Conservation (phyloP, 2,113 vertebrate species). For the Merops nubicus region DNA sequence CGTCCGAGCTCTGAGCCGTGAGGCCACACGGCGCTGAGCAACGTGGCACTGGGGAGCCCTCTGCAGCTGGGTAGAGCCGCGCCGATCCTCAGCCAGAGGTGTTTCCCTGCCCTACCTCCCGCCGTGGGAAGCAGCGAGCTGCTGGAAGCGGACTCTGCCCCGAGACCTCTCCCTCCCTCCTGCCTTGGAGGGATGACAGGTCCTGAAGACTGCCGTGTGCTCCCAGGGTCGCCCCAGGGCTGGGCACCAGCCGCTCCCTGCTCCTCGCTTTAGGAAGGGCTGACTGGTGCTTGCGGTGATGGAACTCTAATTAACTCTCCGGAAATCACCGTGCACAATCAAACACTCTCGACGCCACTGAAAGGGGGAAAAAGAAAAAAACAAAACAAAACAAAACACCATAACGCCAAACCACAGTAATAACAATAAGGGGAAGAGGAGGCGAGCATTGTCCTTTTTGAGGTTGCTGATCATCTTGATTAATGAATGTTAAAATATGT, state of each 20-base stretch:
- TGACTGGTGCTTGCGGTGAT: background rate
- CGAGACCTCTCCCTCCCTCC: background rate
- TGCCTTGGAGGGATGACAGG: background rate
- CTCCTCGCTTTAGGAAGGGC: background rate
- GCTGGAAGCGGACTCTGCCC: background rate
- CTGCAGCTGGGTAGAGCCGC: background rate
- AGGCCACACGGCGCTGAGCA: background rate
- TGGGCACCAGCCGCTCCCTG: background rate
- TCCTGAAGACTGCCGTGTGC: background rate
- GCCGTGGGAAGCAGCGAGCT: background rate
- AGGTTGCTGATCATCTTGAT: conserved; percentile 6
- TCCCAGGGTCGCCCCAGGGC: background rate
- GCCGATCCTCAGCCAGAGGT: background rate
- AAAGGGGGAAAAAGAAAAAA: background rate
- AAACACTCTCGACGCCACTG: background rate
- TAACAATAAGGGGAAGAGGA: background rate
- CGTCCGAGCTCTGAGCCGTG: background rate
- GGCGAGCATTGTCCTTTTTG: background rate
- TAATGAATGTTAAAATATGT: background rate
- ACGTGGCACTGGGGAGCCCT: background rate
- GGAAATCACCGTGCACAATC: conserved; percentile 26
- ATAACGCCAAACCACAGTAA: background rate
- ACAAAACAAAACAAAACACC: too few relatives aligned
- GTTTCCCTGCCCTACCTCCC: background rate
- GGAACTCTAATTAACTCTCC: conserved; percentile 27